phyloP scores from a whole-genome alignment of 2,797 vertebrate species.

The Crax fasciolata region DNA sequence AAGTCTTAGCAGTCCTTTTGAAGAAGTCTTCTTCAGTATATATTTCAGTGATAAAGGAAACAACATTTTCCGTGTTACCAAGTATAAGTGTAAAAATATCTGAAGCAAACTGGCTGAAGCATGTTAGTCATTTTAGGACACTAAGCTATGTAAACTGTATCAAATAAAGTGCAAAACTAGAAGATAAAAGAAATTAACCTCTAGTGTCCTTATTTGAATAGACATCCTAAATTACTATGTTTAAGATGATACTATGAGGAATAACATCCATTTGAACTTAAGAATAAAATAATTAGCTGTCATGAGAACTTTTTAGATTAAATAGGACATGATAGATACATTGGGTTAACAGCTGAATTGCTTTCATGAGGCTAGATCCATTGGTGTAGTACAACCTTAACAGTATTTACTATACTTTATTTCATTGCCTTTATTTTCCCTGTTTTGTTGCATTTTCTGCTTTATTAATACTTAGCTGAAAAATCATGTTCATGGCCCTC shows the following conservation, averaged over 20 bases:
- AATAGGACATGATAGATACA: not conserved
- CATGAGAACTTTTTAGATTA: not conserved
- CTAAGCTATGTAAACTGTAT: not conserved
- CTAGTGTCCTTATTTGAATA: not conserved
- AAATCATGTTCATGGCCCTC: not conserved
- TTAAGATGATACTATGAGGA: not conserved
- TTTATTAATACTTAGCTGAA: not conserved
- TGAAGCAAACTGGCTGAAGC: not conserved
- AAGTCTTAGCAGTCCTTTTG: not conserved
- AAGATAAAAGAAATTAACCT: not conserved
- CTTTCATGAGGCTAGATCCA: not conserved
- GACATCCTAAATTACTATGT: not conserved
- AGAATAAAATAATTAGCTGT: not conserved
- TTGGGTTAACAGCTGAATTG: not conserved
- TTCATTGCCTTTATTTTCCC: not conserved
- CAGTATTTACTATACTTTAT: not conserved
- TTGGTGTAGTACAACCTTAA: not conserved
- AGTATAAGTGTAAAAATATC: not conserved
- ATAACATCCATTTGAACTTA: not conserved
- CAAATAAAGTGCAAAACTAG: not conserved
- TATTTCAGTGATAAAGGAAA: not conserved
- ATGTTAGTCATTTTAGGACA: not conserved
- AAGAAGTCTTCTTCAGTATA: not conserved
- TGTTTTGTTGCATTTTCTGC: not conserved
- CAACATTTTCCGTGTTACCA: not conserved